Base-by-base conservation (phyloP, 2,113 vertebrate species). In the Amphiprion ocellaris region DNA sequence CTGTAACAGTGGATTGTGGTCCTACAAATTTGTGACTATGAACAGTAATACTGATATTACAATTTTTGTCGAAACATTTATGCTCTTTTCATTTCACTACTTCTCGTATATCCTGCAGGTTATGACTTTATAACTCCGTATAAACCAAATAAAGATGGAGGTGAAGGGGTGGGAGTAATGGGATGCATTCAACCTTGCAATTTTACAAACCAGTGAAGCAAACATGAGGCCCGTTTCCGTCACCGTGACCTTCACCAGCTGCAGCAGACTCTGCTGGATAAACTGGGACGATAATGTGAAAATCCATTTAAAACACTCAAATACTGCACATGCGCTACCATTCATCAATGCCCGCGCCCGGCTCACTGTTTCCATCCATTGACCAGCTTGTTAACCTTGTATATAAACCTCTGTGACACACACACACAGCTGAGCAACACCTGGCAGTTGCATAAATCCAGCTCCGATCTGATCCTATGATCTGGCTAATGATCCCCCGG, bases 401-500 rank as follows among this genome's bases (percentile, higher is more conserved):
- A 50, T 63, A 54, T 65, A 54, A 55, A 60, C 47, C 58, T 41
- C n/a, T 61, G 28, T 23, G 65, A 28, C 71, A 50, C 23, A 69
- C 21, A 58, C 58, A 68, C 17, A 55, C 67, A 60, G 71, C 66
- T 23, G 11, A 55, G 56, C 19, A 79, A 87, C 87, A 93, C 89
- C 88, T 91, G 89, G 65, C 83, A 69, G 81, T 82, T 81, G 68
- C 81, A 64, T 76, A 89, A 92, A 88, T 90, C 82, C 69, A 65
- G 37, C 28, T 58, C 65, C 81, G 69, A 74, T 85, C 78, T 74
- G 79, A 87, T 86, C 65, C 50, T 56, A 69, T 75, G 89, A 93
- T 90, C 89, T 76, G 64, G 89, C 92, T 90, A 94, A 92, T 94
- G 78, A 92, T 92, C 88, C 75, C 44, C 56, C 59, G 21, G 80